These are phyloP conservation scores for Bombus confusus DNA, from an alignment of 1,140 invertebrate genomes.

Conservation along the genomic window DNA sequence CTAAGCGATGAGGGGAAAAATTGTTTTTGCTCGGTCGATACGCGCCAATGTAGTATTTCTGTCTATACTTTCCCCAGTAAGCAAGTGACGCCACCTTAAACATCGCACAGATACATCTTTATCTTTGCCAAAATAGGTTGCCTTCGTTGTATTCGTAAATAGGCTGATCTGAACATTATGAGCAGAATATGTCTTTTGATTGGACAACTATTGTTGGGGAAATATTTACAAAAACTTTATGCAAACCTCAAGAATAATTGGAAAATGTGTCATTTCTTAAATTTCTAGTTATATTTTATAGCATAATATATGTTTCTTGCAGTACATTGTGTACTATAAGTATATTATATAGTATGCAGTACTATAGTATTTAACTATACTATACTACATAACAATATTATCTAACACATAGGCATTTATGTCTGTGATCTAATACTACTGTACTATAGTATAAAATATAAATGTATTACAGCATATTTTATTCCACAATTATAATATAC, in stretches of 20 bases:
- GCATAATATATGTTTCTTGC: too few relatives aligned
- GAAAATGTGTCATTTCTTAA: not conserved
- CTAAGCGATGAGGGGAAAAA: slow-evolving; percentile 34
- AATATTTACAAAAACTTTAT: not conserved
- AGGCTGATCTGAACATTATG: not conserved
- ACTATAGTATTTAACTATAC: too few relatives aligned
- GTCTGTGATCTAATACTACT: too few relatives aligned
- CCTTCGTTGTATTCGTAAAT: slow-evolving; percentile 31
- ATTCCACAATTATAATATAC: not conserved
- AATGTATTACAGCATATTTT: too few relatives aligned
- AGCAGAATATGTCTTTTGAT: not conserved
- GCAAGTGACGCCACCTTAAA: slow-evolving; percentile 68
- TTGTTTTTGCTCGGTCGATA: slow-evolving; percentile 79
- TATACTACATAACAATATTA: too few relatives aligned
- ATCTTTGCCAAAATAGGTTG: slow-evolving; percentile 41
- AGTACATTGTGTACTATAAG: too few relatives aligned
- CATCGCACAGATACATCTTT: slow-evolving; percentile 18
- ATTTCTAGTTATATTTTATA: not conserved
- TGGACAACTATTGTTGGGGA: not conserved
- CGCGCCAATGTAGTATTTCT: slow-evolving; percentile 61
- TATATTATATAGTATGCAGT: too few relatives aligned
- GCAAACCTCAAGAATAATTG: not conserved
- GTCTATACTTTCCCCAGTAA: slow-evolving; percentile 69
- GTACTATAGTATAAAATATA: too few relatives aligned
- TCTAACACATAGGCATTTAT: too few relatives aligned